These are phyloP conservation scores for Poeciliopsis presidionis DNA, from an alignment of 2,797 vertebrate genomes.

Conservation along the genomic window DNA sequence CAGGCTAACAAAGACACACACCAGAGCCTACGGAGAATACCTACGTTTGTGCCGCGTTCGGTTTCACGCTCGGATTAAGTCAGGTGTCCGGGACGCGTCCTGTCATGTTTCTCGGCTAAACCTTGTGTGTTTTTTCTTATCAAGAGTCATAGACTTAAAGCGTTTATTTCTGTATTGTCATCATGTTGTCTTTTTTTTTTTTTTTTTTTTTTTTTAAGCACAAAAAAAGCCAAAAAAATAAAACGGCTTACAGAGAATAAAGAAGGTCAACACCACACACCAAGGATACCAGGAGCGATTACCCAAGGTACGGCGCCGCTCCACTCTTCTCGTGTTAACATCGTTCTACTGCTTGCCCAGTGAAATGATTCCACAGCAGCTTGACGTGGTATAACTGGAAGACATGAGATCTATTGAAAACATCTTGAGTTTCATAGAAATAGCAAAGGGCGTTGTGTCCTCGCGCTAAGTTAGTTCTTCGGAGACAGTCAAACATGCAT, in stretches of 20 bases:
- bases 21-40: constrained; percentile 71
- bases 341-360: constrained; percentile 30
- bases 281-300: constrained; percentile 97
- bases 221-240: constrained; percentile 98
- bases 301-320: constrained; percentile 88
- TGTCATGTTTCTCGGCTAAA: constrained; percentile 29
- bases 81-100: constrained; percentile 33
- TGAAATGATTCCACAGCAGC: constrained; percentile 53
- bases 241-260: constrained; percentile 98
- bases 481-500: constrained; percentile 41
- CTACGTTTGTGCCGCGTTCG: constrained; percentile 67
- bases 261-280: constrained; percentile 98
- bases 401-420: constrained; percentile 56
- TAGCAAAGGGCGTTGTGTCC: constrained; percentile 59
- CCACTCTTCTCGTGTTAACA: constrained; percentile 49
- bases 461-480: constrained; percentile 48
- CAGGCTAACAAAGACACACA: constrained; percentile 74
- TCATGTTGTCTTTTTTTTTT: not conserved
- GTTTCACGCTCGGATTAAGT: constrained; percentile 60
- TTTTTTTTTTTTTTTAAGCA: constrained; percentile 76
- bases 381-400: constrained; percentile 45
- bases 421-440: constrained; percentile 64
- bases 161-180: constrained; percentile 41
- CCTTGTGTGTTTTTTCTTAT: constrained; percentile 50
- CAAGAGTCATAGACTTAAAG: constrained; percentile 44